A percentile compares a stretch with the other conserved stretches of the same genome.
phyloP scores from a whole-genome alignment of 2,113 vertebrate genomes.

The Mungos mungo region DNA sequence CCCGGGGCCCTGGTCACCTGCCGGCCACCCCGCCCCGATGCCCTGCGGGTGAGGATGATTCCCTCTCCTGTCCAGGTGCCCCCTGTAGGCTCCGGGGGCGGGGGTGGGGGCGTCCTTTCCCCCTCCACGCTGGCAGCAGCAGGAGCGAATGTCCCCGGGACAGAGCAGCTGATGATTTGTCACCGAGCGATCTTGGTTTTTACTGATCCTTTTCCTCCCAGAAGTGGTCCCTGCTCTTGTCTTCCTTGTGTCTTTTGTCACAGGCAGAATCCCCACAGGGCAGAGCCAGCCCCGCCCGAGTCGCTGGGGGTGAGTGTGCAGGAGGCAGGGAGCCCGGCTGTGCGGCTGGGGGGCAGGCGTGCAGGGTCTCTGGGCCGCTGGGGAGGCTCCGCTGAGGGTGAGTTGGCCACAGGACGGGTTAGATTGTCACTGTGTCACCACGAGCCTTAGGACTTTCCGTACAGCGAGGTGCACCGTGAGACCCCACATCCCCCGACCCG shows the following conservation, averaged over 20 bases:
- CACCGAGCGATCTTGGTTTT: not conserved
- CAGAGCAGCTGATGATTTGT: too few relatives aligned
- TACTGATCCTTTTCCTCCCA: not conserved
- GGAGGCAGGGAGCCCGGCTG: not conserved
- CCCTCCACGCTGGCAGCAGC: not conserved
- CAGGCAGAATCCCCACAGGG: not conserved
- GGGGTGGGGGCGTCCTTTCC: not conserved
- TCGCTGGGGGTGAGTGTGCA: not conserved
- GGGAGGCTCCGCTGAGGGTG: not conserved
- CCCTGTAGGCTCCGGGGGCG: not conserved
- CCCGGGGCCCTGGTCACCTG: too few relatives aligned
- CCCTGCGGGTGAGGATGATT: too few relatives aligned
- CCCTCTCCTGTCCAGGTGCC: too few relatives aligned
- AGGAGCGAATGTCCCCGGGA: not conserved
- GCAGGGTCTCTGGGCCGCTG: rapidly evolving
- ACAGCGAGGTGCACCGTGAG: rapidly evolving
- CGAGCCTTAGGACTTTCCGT: not conserved
- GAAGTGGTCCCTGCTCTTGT: not conserved
- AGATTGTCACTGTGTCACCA: not conserved
- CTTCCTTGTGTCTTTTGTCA: not conserved
- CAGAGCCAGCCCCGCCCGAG: not conserved
- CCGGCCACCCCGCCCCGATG: too few relatives aligned
- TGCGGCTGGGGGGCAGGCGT: not conserved
- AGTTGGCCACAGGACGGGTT: not conserved
- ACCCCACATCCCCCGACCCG: not conserved